Evolutionary conservation across 1,140 invertebrate species (phyloP).

Genomic region (Dendroctonus valens): DNA sequence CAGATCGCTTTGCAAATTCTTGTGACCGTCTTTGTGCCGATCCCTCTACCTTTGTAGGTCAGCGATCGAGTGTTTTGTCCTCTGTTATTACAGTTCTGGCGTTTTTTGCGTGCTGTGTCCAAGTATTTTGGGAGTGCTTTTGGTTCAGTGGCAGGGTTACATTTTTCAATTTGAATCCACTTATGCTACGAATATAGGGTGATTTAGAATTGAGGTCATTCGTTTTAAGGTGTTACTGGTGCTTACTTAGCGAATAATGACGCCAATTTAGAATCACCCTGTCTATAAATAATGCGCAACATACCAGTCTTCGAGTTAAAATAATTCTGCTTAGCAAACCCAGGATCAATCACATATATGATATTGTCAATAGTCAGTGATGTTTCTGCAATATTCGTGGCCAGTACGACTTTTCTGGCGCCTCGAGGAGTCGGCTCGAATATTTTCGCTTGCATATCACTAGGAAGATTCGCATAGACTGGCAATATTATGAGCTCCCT

Average conservation of each 20-base stretch:
- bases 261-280: no score
- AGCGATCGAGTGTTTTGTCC: no score
- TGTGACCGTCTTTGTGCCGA: no score
- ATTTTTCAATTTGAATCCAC: no score
- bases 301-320: slow-evolving; percentile 81
- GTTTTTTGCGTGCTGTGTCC: no score
- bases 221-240: background rate
- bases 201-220: background rate
- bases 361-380: slow-evolving; percentile 99
- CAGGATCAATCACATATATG: slow-evolving; percentile 98
- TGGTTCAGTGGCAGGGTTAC: no score
- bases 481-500: slow-evolving; percentile 92
- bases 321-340: slow-evolving; percentile 99
- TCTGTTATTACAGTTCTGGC: no score
- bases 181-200: no score
- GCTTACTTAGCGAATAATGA: background rate
- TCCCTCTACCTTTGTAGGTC: no score
- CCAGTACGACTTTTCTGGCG: slow-evolving; percentile 93
- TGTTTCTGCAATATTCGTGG: slow-evolving; percentile 99
- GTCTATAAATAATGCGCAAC: background rate
- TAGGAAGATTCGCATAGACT: slow-evolving; percentile 97
- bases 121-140: no score
- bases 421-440: slow-evolving; percentile 94
- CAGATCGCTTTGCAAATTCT: no score
- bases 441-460: slow-evolving; percentile 98